These are phyloP conservation scores for Antheraea yamamai DNA, from an alignment of 2,888 invertebrate genomes.

Conservation along the genomic window DNA sequence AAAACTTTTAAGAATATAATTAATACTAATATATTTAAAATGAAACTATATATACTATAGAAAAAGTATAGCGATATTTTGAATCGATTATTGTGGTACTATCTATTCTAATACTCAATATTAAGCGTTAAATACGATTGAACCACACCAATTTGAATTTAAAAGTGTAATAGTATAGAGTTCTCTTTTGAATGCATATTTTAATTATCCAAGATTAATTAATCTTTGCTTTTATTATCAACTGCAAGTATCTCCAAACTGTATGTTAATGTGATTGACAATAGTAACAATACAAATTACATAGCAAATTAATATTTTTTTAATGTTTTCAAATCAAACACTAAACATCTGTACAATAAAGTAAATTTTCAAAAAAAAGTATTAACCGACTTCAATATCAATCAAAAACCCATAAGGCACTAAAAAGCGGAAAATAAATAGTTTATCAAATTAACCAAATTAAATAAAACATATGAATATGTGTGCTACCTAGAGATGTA, in stretches of 20 bases:
- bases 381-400: too few relatives aligned
- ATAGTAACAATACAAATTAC: conserved; percentile 7
- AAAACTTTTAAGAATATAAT: too few relatives aligned
- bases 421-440: too few relatives aligned
- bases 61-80: background rate
- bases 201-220: background rate
- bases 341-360: background rate
- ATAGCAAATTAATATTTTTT: background rate
- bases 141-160: background rate
- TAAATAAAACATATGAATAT: too few relatives aligned
- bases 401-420: too few relatives aligned
- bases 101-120: background rate
- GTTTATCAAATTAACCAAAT: too few relatives aligned
- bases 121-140: background rate
- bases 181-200: background rate
- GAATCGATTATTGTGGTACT: background rate
- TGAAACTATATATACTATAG: too few relatives aligned
- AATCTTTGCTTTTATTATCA: background rate
- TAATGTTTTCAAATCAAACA: background rate
- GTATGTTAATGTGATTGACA: background rate
- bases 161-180: background rate
- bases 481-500: too few relatives aligned
- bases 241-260: background rate
- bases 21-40: too few relatives aligned
- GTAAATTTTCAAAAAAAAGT: too few relatives aligned